Percentiles rank a stretch among this genome's conserved stretches.
Conservation (phyloP, 2,113 vertebrate species). For the Anser brachyrhynchus region DNA sequence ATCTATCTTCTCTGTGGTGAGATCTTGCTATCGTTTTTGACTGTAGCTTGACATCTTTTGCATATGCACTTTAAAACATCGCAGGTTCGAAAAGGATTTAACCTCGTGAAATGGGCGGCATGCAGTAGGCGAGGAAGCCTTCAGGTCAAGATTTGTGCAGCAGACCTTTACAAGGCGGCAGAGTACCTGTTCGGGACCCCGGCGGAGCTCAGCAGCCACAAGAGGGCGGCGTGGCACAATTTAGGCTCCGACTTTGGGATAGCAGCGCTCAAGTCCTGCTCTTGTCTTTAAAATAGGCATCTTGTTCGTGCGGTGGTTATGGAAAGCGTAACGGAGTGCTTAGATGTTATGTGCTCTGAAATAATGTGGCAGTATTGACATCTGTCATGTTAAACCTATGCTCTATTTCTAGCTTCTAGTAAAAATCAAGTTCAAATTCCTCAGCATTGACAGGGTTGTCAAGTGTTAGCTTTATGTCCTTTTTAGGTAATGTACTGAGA, state of each 20-base stretch:
- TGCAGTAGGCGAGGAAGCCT: rapidly evolving
- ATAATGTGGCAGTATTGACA: background rate
- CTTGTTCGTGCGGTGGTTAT: rapidly evolving
- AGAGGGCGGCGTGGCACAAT: background rate
- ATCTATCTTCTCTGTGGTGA: rapidly evolving
- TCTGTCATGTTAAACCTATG: rapidly evolving
- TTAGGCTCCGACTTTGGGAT: background rate
- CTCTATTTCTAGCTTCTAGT: rapidly evolving
- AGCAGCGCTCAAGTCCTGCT: rapidly evolving
- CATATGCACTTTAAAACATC: rapidly evolving
- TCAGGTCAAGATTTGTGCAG: rapidly evolving
- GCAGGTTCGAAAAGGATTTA: rapidly evolving
- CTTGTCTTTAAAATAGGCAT: background rate
- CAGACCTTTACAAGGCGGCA: rapidly evolving
- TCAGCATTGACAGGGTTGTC: background rate
- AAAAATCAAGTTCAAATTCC: rapidly evolving
- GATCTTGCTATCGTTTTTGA: rapidly evolving
- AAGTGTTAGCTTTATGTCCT: rapidly evolving
- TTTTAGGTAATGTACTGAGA: background rate
- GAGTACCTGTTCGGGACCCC: background rate
- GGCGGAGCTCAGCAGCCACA: background rate
- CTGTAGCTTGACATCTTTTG: background rate
- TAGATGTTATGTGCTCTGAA: rapidly evolving
- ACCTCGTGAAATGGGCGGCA: rapidly evolving
- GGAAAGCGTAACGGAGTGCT: rapidly evolving